Base-by-base conservation (phyloP, 1,140 invertebrate genomes). In the Drosophila hydei region DNA sequence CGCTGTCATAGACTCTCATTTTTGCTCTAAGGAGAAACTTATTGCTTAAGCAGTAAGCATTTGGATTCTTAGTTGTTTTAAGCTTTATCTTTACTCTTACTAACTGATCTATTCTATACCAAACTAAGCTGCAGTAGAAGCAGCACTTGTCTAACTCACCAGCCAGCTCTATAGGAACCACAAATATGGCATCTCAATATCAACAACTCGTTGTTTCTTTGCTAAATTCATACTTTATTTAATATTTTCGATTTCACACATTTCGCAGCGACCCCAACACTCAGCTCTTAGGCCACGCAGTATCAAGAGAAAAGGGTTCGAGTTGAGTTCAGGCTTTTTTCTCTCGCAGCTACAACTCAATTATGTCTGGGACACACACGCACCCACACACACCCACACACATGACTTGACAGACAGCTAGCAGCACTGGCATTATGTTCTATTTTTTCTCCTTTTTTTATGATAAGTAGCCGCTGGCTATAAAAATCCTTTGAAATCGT, bases 381-480 rank as follows among this genome's bases (percentile, higher is more conserved):
- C 38, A 40, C 5, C 12, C n/a, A 40, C 36, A 14, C 14, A 3
- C 38, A 40, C 38, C 76, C 65, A 69, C 77, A 65, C 81, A 76
- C 75, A 83, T 87, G 78, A 83, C 72, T 88, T 88, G 83, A 76
- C 83, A 85, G 80, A 77, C 80, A 77, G 67, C 63, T 52, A 59
- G 73, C 71, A 70, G 64, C 59, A 60, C 38, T 70, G 60, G 77
- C 70, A 87, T 87, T 85, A 75, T 84, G 68, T 74, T 77, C 67
- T 14, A 64, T 61, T 65, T 63, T 61, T 58, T 50, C 23, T 51
- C 4, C 3, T 43, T 75, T 87, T 87, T 85, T 85, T 85, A 87
- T 85, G 81, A 81, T 85, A 89, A 89, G 84, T 89, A 89, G 79
- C 79, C 79, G 85, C 80, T 85, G 80, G 85, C 74, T 74, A 81